These are phyloP conservation scores for Nibea albiflora DNA, from an alignment of 2,113 vertebrate species.

Conservation along the genomic window DNA sequence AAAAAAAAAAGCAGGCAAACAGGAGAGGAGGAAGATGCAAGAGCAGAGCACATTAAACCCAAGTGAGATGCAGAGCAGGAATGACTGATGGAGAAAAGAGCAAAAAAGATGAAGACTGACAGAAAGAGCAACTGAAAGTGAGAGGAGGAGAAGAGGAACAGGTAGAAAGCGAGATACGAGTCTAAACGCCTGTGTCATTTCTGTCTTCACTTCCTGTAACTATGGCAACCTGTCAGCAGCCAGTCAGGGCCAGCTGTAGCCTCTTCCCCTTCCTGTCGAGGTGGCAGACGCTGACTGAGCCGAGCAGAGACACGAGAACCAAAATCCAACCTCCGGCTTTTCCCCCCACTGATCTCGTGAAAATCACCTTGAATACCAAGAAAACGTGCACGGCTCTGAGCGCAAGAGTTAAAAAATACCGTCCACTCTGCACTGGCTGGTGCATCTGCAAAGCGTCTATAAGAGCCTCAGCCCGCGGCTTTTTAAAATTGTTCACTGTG, in stretches of 20 bases:
- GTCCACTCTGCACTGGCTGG: background rate
- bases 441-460: slow-evolving; percentile 5
- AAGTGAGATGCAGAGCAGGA: slow-evolving; percentile 27
- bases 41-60: slow-evolving; percentile 32
- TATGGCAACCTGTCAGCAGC: slow-evolving; percentile 87
- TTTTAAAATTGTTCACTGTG: slow-evolving; percentile 22
- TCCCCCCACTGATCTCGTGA: slow-evolving; percentile 20
- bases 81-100: slow-evolving; percentile 35
- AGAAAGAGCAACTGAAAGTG: slow-evolving; percentile 64
- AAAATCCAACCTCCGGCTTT: slow-evolving; percentile 38
- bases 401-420: slow-evolving; percentile 37
- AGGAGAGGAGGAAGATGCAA: slow-evolving; percentile 16
- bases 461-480: slow-evolving; percentile 12
- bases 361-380: slow-evolving; percentile 42
- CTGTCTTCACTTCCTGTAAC: slow-evolving; percentile 87
- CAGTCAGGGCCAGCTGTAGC: slow-evolving; percentile 83
- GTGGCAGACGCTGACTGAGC: slow-evolving; percentile 77
- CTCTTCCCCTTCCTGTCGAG: slow-evolving; percentile 85
- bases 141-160: slow-evolving; percentile 71
- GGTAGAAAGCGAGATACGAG: slow-evolving; percentile 66
- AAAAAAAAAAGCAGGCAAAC: background rate
- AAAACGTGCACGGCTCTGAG: background rate
- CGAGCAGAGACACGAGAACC: slow-evolving; percentile 54
- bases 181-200: slow-evolving; percentile 77
- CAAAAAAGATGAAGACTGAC: slow-evolving; percentile 48